Evolutionary conservation across 2,797 vertebrate genomes (phyloP).

Genomic region (Sebastes matsubarae): DNA sequence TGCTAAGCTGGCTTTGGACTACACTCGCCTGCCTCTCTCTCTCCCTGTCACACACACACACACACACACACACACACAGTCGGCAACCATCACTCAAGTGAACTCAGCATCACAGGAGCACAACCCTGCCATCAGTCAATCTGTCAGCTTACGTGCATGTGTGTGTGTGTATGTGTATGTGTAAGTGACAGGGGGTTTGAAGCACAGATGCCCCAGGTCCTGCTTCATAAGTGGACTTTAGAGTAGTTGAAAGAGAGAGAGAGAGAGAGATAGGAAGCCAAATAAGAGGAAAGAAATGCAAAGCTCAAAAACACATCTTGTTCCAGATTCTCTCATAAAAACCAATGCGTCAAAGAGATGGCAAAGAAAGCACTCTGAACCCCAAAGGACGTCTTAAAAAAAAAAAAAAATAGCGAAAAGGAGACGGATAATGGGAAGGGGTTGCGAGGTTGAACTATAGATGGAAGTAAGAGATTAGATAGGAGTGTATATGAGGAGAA

Average conservation of each 20-base stretch:
- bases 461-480: conserved; percentile 13
- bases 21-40: not conserved
- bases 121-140: conserved; percentile 56
- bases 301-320: conserved; percentile 52
- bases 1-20: conserved; percentile 53
- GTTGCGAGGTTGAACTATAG: conserved; percentile 1
- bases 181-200: conserved; percentile 15
- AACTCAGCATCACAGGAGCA: conserved; percentile 45
- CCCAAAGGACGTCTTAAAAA: conserved; percentile 13
- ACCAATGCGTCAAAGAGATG: conserved; percentile 37
- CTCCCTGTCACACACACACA: not conserved
- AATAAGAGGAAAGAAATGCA: conserved; percentile 53
- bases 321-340: conserved; percentile 46
- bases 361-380: conserved; percentile 24
- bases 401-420: not conserved
- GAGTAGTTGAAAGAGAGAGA: conserved; percentile 31
- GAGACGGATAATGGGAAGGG: conserved; percentile 16
- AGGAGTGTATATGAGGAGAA: conserved; percentile 6
- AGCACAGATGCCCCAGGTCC: conserved; percentile 61
- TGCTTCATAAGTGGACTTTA: conserved; percentile 57
- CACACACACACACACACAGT: conserved; percentile 12
- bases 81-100: conserved; percentile 44
- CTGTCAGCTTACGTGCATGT: conserved; percentile 21
- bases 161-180: not conserved
- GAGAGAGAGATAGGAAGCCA: not conserved